phyloP scores from a whole-genome alignment of 1,140 invertebrate species.

The Eubasilissa regina region DNA sequence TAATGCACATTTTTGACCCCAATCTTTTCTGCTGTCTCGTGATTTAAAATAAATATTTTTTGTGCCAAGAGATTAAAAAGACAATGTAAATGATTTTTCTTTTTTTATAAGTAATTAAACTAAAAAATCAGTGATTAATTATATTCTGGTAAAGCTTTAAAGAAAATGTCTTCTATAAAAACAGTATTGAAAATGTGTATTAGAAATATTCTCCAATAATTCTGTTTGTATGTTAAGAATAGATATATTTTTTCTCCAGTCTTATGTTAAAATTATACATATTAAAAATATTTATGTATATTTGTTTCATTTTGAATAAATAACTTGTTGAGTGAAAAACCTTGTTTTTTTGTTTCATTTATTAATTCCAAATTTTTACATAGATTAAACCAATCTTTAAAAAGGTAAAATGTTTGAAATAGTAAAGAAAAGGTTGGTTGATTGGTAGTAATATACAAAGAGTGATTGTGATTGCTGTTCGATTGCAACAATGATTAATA shows the following conservation, averaged over 20 bases:
- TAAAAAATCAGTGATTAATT: background rate
- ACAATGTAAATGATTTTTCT: background rate
- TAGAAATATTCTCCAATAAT: background rate
- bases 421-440: too few relatives aligned
- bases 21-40: background rate
- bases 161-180: too few relatives aligned
- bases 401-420: too few relatives aligned
- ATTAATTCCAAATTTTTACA: too few relatives aligned
- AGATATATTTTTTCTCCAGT: too few relatives aligned
- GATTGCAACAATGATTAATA: too few relatives aligned
- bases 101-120: background rate
- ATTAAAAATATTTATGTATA: background rate
- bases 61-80: background rate
- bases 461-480: too few relatives aligned
- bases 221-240: background rate
- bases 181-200: background rate
- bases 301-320: background rate
- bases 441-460: too few relatives aligned
- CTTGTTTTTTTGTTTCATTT: background rate
- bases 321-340: background rate
- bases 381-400: too few relatives aligned
- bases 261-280: background rate
- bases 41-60: background rate
- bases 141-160: background rate
- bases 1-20: background rate